phyloP scores from a whole-genome alignment of 2,113 vertebrate species.

The Oceanodroma tethys region DNA sequence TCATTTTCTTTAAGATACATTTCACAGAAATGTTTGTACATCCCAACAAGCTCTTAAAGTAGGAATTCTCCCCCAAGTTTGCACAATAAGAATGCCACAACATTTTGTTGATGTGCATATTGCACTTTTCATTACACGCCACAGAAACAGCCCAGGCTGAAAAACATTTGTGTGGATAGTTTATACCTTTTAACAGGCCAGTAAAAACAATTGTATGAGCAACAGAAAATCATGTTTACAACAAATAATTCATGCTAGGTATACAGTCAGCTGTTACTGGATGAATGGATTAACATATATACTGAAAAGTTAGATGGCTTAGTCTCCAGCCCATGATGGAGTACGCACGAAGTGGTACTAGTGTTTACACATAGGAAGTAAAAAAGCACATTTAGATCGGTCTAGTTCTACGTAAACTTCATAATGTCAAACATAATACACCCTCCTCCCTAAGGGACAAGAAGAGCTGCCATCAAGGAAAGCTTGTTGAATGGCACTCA shows the following conservation, averaged over 20 bases:
- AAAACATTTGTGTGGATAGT: not conserved
- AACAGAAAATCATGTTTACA: constrained; percentile 29
- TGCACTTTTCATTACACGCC: not conserved
- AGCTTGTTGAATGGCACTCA: not conserved
- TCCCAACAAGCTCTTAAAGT: not conserved
- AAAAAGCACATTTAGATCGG: constrained; percentile 35
- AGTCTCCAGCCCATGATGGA: constrained; percentile 46
- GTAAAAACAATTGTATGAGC: not conserved
- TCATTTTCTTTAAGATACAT: not conserved
- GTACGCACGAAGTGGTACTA: not conserved
- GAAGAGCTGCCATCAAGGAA: not conserved
- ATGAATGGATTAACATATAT: constrained; percentile 20
- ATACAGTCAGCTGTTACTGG: constrained; percentile 5
- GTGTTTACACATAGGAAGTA: not conserved
- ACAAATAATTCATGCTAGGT: constrained; percentile 32
- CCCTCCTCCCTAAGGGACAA: not conserved
- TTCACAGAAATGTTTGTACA: not conserved
- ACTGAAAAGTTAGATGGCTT: constrained; percentile 27
- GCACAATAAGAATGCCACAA: not conserved
- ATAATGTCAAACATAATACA: constrained; percentile 7
- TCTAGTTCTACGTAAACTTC: constrained; percentile 16
- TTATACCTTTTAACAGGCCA: not conserved
- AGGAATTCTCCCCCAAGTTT: not conserved
- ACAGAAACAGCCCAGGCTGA: not conserved
- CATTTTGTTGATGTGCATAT: not conserved